Base-by-base conservation (phyloP, 2,888 invertebrate genomes). In the Amblyteles armatorius region DNA sequence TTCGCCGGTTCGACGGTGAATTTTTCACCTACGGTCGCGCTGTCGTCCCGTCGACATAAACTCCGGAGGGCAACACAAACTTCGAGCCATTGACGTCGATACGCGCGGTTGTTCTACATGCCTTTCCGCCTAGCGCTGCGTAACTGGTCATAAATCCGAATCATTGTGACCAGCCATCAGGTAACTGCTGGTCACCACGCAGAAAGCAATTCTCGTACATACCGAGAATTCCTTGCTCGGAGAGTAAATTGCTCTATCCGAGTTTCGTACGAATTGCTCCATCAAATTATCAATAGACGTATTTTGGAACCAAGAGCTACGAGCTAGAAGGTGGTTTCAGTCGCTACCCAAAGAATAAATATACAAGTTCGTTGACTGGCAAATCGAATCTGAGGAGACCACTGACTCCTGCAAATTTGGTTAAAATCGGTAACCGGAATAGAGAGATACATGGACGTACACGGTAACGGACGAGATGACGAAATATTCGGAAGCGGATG, bases 31-130 rank as follows among this genome's bases (percentile, higher is more conserved):
- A 63, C 22, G 19, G 22, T 26, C 48, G 16, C 29, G 22, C 29
- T 13, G 26, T 29, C 63, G 7, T 48, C 44, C 60, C 67, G 63
- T 83, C 65, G 71, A 81, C 74, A 78, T 79, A 52, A 87, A 87
- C 89, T 89, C 88, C 86, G 29, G 26, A 60, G 26, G 60, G 60
- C 26, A 60, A 60, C 26, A 60, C 33, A 60, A 26, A 9, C 19
- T 2, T 9, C 3, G 19, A 29, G 5, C 60, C 29, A 60, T 60
- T 60, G 29, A 16, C 4, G 22, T 60, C 60, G 60, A 60, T 16
- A 26, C 11, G 4, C 16, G 26, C 29, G 13, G 60, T 5, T 60
- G 26, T 29, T 29, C 4, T 60, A 29, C 5, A 52, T 29, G 60
- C 29, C 13, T 60, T 29, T 60, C 26, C 13, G 11, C 55, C 22